Percentiles rank a stretch among this genome's conserved stretches.
Conservation (phyloP, 2,888 invertebrate species). For the Yponomeuta plumbellus region DNA sequence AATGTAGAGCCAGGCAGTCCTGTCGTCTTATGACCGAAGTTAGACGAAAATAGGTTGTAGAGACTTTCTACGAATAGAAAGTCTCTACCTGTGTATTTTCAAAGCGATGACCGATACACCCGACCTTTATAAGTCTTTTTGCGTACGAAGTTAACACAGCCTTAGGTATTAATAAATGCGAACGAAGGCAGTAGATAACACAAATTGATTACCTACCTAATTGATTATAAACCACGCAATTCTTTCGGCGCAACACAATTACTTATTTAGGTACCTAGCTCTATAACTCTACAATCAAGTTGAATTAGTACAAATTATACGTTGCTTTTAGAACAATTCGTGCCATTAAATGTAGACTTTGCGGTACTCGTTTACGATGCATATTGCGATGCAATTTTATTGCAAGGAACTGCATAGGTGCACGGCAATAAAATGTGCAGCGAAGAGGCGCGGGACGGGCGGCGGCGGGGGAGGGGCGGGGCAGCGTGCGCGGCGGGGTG, state of each 20-base stretch:
- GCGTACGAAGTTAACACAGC: neutral
- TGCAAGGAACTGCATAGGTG: constrained; percentile 31
- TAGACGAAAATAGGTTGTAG: too few relatives aligned
- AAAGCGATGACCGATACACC: too few relatives aligned
- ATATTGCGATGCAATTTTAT: constrained; percentile 22
- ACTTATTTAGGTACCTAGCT: neutral
- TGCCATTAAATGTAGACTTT: constrained; percentile 10
- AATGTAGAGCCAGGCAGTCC: too few relatives aligned
- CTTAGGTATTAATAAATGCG: too few relatives aligned
- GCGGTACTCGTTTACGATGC: constrained; percentile 11
- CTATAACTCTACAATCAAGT: neutral
- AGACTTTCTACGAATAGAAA: too few relatives aligned
- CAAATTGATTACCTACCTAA: neutral
- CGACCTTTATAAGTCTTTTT: too few relatives aligned
- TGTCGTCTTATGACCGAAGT: too few relatives aligned
- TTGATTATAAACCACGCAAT: neutral
- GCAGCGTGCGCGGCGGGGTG: constrained; percentile 21
- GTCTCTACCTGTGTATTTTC: too few relatives aligned
- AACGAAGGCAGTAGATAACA: neutral
- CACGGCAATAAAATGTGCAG: constrained; percentile 33
- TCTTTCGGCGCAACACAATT: neutral
- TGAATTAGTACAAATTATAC: neutral
- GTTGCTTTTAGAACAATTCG: neutral
- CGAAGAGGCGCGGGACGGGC: constrained; percentile 41
- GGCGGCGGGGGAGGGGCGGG: constrained; percentile 39